Conservation (phyloP, 2,888 invertebrate genomes). For the Dichetophora obliterata region DNA sequence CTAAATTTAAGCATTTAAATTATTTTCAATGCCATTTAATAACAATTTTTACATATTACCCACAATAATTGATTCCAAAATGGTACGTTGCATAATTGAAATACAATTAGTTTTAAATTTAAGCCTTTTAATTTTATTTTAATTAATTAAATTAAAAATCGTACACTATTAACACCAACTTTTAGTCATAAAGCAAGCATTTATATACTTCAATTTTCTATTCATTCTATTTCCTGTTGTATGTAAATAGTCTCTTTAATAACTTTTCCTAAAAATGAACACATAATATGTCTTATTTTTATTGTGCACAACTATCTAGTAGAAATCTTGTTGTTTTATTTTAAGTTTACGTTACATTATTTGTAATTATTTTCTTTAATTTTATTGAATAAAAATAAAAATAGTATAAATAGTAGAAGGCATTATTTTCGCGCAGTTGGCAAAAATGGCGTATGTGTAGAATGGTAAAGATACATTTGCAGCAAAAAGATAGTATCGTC, state of each 20-base stretch:
- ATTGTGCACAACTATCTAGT: background rate
- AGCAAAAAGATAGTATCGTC: conserved; percentile 87
- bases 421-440: conserved; percentile 43
- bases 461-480: conserved; percentile 79
- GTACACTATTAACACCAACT: too few relatives aligned
- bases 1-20: too few relatives aligned
- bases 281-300: background rate
- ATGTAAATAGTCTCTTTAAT: conserved; percentile 48
- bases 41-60: too few relatives aligned
- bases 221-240: too few relatives aligned
- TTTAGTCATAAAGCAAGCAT: conserved; percentile 43
- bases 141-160: too few relatives aligned
- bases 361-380: conserved; percentile 8
- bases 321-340: background rate
- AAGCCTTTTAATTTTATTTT: too few relatives aligned
- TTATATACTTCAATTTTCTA: conserved; percentile 46
- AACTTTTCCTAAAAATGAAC: too few relatives aligned
- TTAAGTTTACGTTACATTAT: background rate
- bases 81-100: too few relatives aligned
- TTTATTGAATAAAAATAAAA: conserved; percentile 12
- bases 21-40: too few relatives aligned
- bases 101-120: too few relatives aligned
- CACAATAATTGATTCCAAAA: too few relatives aligned
- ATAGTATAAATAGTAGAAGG: background rate
- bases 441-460: conserved; percentile 54